phyloP scores from a whole-genome alignment of 1,140 invertebrate species.

The Oppia nitens region DNA sequence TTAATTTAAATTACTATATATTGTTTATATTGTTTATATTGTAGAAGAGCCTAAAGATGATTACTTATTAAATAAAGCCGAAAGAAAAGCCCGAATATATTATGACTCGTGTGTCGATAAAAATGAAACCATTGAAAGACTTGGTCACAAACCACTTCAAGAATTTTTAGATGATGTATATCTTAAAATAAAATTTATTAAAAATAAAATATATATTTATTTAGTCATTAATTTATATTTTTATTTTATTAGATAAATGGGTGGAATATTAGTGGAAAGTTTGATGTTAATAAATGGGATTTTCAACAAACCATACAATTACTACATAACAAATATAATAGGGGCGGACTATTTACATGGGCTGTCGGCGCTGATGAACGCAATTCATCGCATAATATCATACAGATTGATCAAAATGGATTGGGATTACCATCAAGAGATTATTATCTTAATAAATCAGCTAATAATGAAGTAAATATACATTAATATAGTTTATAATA shows the following conservation, averaged over 20 bases:
- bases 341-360: conserved; percentile 75
- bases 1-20: no score
- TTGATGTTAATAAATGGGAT: conserved; percentile 44
- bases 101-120: conserved; percentile 82
- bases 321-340: conserved; percentile 68
- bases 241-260: conserved; percentile 21
- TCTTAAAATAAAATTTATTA: not conserved
- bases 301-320: conserved; percentile 56
- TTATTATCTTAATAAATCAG: conserved; percentile 75
- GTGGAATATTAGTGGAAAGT: conserved; percentile 24
- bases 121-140: conserved; percentile 70
- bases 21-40: not conserved
- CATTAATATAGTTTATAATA: no score
- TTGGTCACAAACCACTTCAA: conserved; percentile 60
- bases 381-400: conserved; percentile 69
- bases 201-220: conserved; percentile 6
- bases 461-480: no score
- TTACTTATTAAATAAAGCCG: conserved; percentile 47
- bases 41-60: not conserved
- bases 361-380: conserved; percentile 79
- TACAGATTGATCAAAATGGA: conserved; percentile 83
- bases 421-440: conserved; percentile 71
- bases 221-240: conserved; percentile 2
- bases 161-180: conserved; percentile 44
- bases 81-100: conserved; percentile 72